These are phyloP conservation scores for Belgica antarctica DNA, from an alignment of 2,888 invertebrate species.

Conservation along the genomic window DNA sequence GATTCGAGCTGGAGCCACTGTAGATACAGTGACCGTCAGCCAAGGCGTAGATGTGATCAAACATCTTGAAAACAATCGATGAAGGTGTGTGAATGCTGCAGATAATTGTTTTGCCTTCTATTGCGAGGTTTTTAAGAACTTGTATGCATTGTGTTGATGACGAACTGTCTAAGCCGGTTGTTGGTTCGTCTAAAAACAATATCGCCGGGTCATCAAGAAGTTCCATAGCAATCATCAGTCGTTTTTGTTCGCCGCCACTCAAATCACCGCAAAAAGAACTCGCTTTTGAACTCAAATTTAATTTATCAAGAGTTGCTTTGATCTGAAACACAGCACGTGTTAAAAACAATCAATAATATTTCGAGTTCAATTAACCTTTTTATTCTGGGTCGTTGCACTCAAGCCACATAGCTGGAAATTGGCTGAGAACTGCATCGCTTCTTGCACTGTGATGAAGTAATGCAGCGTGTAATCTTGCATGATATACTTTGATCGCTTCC, in stretches of 20 bases:
- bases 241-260: slow-evolving; percentile 16
- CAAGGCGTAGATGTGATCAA: slow-evolving; percentile 83
- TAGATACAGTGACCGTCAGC: slow-evolving; percentile 77
- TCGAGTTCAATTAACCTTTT: neutral
- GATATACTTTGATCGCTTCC: slow-evolving; percentile 81
- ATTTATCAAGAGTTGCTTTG: neutral
- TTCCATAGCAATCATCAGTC: slow-evolving; percentile 27
- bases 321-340: neutral
- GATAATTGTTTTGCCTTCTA: slow-evolving; percentile 80
- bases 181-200: slow-evolving; percentile 32
- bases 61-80: slow-evolving; percentile 79
- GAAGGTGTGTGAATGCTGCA: slow-evolving; percentile 83
- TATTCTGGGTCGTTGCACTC: slow-evolving; percentile 53
- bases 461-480: slow-evolving; percentile 84
- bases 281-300: neutral
- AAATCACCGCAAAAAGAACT: neutral
- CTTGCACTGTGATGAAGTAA: slow-evolving; percentile 77
- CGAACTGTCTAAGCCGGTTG: slow-evolving; percentile 75
- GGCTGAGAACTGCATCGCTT: slow-evolving; percentile 81
- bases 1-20: slow-evolving; percentile 71
- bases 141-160: slow-evolving; percentile 79
- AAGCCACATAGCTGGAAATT: slow-evolving; percentile 80
- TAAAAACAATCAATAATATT: neutral
- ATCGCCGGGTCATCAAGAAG: slow-evolving; percentile 18
- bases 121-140: slow-evolving; percentile 75